A percentile compares a stretch with the other conserved stretches of the same genome.
These are phyloP conservation scores for Neoaliturus tenellus DNA, from an alignment of 2,888 invertebrate genomes.

Conservation along the genomic window DNA sequence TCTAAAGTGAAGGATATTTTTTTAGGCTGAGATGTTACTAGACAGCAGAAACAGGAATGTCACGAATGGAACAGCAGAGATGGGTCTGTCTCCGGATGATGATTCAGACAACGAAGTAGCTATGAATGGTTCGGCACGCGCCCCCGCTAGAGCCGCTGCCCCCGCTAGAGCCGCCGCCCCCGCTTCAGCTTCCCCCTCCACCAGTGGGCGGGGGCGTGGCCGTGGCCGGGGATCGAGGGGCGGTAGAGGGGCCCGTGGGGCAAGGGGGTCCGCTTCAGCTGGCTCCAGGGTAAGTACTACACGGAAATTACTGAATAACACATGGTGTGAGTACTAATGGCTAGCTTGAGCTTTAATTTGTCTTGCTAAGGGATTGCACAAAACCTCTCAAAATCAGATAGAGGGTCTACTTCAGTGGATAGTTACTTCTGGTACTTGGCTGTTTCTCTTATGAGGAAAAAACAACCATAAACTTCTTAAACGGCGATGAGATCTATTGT, in stretches of 20 bases:
- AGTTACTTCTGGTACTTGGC: too few relatives aligned
- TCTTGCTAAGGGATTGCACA: too few relatives aligned
- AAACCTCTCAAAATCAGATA: too few relatives aligned
- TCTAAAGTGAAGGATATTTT: too few relatives aligned
- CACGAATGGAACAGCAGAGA: not conserved
- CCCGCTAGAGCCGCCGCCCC: not conserved
- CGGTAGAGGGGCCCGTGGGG: conserved; percentile 66
- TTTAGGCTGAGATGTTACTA: conserved; percentile 26
- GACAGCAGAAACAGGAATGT: not conserved
- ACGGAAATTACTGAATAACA: too few relatives aligned
- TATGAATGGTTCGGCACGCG: not conserved
- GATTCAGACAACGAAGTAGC: conserved; percentile 35
- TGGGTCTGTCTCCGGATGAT: not conserved
- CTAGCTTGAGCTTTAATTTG: too few relatives aligned
- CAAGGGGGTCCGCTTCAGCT: conserved; percentile 59
- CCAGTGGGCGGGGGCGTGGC: conserved; percentile 58
- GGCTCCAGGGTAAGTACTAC: not conserved
- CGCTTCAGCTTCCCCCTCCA: not conserved
- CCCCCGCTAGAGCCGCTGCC: not conserved
- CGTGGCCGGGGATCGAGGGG: conserved; percentile 53
- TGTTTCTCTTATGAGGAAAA: too few relatives aligned
- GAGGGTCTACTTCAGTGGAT: too few relatives aligned
- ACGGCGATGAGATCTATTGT: too few relatives aligned
- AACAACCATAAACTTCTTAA: too few relatives aligned
- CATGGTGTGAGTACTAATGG: too few relatives aligned